These are phyloP conservation scores for Menura novaehollandiae DNA, from an alignment of 2,113 vertebrate species.

Conservation along the genomic window DNA sequence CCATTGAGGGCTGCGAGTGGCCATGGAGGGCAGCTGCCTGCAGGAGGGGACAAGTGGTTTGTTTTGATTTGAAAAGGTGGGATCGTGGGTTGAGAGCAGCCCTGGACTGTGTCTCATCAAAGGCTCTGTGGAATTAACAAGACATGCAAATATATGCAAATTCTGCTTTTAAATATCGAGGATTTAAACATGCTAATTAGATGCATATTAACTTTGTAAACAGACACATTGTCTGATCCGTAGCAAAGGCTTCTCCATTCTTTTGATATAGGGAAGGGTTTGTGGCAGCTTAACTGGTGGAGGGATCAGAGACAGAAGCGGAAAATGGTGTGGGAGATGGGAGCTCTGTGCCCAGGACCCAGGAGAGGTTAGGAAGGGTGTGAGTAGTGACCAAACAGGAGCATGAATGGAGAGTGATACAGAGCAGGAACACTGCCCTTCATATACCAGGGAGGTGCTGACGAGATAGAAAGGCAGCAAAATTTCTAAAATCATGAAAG, in stretches of 20 bases:
- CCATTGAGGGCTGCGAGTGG: background rate
- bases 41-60: background rate
- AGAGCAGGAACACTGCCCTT: background rate
- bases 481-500: background rate
- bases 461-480: background rate
- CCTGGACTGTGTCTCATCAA: background rate
- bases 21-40: background rate
- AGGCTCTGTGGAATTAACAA: slow-evolving; percentile 7
- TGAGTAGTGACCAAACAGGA: background rate
- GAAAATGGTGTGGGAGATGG: accelerated
- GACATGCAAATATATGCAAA: slow-evolving; percentile 52
- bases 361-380: background rate
- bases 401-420: accelerated
- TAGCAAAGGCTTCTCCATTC: background rate
- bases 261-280: background rate
- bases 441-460: background rate
- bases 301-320: background rate
- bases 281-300: background rate
- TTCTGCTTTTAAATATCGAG: slow-evolving; percentile 32
- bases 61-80: background rate
- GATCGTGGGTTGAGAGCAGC: background rate
- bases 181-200: slow-evolving; percentile 51
- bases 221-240: background rate
- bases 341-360: background rate
- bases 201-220: slow-evolving; percentile 52